Conservation (phyloP, 2,888 invertebrate genomes). For the Cantharis rustica region DNA sequence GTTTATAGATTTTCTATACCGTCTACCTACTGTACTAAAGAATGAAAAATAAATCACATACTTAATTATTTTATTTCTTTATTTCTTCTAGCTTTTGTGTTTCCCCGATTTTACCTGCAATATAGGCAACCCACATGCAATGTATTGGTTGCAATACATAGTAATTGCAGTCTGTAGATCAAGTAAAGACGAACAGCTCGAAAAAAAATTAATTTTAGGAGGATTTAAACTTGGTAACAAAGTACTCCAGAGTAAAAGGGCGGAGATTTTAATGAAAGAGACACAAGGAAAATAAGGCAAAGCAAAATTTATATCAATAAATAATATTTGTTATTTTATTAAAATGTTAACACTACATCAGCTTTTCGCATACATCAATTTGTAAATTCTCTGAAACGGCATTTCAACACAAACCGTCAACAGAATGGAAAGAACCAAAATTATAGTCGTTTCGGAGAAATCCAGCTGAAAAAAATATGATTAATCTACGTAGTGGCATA, state of each 20-base stretch:
- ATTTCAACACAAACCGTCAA: constrained; percentile 63
- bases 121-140: too few relatives aligned
- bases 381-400: constrained; percentile 64
- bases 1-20: constrained; percentile 37
- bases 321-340: neutral
- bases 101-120: too few relatives aligned
- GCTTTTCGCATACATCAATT: constrained; percentile 48
- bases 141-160: too few relatives aligned
- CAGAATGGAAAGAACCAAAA: constrained; percentile 57
- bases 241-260: too few relatives aligned
- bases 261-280: too few relatives aligned
- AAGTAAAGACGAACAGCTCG: too few relatives aligned
- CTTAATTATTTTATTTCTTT: neutral
- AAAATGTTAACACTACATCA: neutral
- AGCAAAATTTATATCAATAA: too few relatives aligned
- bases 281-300: too few relatives aligned
- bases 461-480: constrained; percentile 56
- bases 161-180: too few relatives aligned
- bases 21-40: constrained; percentile 32
- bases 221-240: too few relatives aligned
- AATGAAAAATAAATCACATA: neutral
- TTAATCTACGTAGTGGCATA: neutral
- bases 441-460: constrained; percentile 57
- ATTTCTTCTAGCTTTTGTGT: neutral
- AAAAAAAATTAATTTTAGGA: too few relatives aligned